Evolutionary conservation across 1,140 invertebrate genomes (phyloP).

Genomic region (Trichonephila inaurata): DNA sequence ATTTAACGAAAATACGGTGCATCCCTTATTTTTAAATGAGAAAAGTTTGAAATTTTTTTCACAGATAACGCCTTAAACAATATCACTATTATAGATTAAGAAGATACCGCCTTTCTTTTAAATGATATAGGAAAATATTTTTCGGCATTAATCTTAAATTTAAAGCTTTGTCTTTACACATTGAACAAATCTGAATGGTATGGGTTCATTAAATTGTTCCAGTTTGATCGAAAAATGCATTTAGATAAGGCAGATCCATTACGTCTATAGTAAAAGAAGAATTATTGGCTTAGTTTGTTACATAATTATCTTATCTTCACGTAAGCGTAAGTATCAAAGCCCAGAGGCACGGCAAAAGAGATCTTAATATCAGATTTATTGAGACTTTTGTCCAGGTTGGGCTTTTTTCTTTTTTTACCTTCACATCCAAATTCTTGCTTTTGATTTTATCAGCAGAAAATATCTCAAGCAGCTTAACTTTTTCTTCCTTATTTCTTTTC

Average conservation of each 20-base stretch:
- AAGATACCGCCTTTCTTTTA: conserved; percentile 7
- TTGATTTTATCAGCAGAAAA: conserved; percentile 66
- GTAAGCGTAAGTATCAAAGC: conserved; percentile 22
- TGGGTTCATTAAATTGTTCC: conserved; percentile 40
- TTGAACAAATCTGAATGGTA: conserved; percentile 11
- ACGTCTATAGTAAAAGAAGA: conserved; percentile 44
- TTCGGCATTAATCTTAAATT: background rate
- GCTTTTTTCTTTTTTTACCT: conserved; percentile 8
- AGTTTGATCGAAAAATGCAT: conserved; percentile 57
- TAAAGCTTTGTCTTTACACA: conserved; percentile 43
- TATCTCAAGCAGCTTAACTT: conserved; percentile 52
- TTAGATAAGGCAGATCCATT: conserved; percentile 60
- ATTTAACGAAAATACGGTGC: background rate
- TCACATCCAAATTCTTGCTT: conserved; percentile 35
- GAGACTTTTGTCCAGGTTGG: conserved; percentile 52
- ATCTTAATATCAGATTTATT: conserved; percentile 59
- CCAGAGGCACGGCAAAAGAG: conserved; percentile 37
- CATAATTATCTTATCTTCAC: conserved; percentile 51
- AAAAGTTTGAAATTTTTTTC: background rate
- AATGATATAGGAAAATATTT: background rate
- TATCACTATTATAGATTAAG: background rate
- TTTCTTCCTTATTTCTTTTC: conserved; percentile 23
- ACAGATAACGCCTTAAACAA: background rate
- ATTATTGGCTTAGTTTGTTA: conserved; percentile 50
- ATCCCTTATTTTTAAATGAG: background rate